Evolutionary conservation across 2,113 vertebrate genomes (phyloP).

Genomic region (Dunckerocampus dactyliophorus): DNA sequence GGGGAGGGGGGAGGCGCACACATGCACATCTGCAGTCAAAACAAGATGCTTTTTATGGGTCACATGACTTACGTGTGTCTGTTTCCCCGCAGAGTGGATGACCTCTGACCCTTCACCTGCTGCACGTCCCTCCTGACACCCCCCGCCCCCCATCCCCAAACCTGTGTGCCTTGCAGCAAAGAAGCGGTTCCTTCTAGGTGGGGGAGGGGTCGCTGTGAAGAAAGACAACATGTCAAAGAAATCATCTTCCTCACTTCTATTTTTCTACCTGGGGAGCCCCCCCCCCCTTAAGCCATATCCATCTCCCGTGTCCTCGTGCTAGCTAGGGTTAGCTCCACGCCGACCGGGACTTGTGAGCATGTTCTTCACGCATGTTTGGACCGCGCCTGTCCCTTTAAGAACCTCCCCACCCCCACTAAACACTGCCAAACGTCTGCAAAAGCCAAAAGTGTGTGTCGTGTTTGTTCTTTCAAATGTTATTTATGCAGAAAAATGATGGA

Average conservation of each 20-base stretch:
- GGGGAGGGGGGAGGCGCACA: slow-evolving; percentile 18
- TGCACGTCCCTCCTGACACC: not conserved
- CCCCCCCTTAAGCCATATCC: too few species aligned
- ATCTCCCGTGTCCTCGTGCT: too few species aligned
- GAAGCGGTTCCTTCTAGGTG: not conserved
- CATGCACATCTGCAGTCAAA: not conserved
- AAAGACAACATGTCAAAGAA: too few species aligned
- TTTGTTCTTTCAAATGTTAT: slow-evolving; percentile 62
- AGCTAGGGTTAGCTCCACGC: too few species aligned
- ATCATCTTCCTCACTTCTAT: too few species aligned
- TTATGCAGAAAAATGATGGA: slow-evolving; percentile 62
- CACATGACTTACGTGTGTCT: not conserved
- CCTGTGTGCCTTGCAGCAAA: not conserved
- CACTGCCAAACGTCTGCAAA: slow-evolving; percentile 68
- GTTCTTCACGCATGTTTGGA: slow-evolving; percentile 5
- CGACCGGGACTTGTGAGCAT: not conserved
- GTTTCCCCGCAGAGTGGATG: not conserved
- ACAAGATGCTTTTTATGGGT: not conserved
- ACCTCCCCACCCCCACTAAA: slow-evolving; percentile 23
- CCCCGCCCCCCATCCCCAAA: not conserved
- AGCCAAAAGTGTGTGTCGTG: slow-evolving; percentile 57
- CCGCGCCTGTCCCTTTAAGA: slow-evolving; percentile 25
- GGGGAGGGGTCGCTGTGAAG: too few species aligned
- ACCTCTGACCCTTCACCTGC: slow-evolving; percentile 1
- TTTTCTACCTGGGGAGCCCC: too few species aligned